phyloP scores from a whole-genome alignment of 2,888 invertebrate genomes.

The Gisinianus flammeolus region DNA sequence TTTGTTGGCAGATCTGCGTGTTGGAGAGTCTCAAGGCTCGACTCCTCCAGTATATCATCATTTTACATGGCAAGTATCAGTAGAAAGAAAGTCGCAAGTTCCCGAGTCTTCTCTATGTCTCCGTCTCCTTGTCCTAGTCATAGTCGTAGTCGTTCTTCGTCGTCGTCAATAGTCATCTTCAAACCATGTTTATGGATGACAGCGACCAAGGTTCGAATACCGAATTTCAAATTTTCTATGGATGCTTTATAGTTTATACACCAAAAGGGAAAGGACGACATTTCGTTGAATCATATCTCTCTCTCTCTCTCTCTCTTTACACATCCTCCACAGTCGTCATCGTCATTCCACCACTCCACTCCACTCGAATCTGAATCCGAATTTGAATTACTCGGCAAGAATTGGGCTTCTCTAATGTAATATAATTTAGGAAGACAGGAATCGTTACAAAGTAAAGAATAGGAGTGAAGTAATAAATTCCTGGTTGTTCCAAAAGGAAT shows the following conservation, averaged over 20 bases:
- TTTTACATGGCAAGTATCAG: no score
- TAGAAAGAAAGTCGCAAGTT: no score
- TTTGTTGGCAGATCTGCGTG: not conserved
- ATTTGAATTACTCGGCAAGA: conserved; percentile 2
- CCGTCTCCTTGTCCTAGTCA: not conserved
- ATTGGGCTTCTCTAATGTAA: conserved; percentile 21
- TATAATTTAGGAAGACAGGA: conserved; percentile 41
- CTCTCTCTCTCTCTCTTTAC: not conserved
- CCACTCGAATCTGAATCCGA: not conserved
- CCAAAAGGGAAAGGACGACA: not conserved
- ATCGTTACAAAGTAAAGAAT: not conserved
- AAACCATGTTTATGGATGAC: not conserved
- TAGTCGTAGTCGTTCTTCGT: not conserved
- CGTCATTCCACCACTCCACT: not conserved
- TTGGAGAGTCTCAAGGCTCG: no score
- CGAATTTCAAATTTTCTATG: no score
- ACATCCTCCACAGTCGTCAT: no score
- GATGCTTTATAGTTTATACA: no score
- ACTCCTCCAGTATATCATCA: no score
- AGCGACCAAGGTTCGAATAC: no score
- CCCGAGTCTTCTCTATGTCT: no score
- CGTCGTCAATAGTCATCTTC: not conserved
- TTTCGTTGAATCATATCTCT: not conserved
- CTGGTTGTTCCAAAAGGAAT: conserved; percentile 42
- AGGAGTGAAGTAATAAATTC: conserved; percentile 46